These are phyloP conservation scores for Phalacrocorax carbo DNA, from an alignment of 2,113 vertebrate species.

Conservation along the genomic window DNA sequence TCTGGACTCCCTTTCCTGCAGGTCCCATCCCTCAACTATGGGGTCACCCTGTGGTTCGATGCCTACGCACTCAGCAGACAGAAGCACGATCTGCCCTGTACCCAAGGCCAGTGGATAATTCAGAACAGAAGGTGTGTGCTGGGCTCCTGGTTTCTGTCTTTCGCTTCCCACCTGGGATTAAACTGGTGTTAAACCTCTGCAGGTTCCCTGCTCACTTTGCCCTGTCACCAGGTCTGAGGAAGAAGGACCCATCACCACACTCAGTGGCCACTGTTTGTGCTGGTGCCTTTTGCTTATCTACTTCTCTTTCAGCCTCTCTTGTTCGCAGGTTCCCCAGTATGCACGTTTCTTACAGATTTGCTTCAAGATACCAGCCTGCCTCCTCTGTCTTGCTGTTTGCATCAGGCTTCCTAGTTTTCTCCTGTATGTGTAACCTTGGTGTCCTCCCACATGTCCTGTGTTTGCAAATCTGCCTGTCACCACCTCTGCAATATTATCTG, in stretches of 20 bases:
- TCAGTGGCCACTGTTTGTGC: background rate
- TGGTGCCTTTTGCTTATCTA: background rate
- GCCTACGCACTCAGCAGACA: constrained; percentile 86
- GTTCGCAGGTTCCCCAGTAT: background rate
- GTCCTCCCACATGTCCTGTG: constrained; percentile 52
- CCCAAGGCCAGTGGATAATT: constrained; percentile 90
- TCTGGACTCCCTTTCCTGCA: constrained; percentile 45
- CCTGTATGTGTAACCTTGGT: constrained; percentile 32
- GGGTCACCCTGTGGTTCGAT: constrained; percentile 87
- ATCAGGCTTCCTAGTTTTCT: constrained; percentile 28
- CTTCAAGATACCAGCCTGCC: background rate
- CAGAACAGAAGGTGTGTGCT: constrained; percentile 85
- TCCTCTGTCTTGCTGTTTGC: background rate
- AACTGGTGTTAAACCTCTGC: background rate
- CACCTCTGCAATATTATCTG: constrained; percentile 47
- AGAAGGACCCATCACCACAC: background rate
- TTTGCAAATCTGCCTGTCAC: constrained; percentile 68
- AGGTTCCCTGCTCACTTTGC: background rate
- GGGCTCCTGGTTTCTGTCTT: background rate
- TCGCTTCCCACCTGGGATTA: background rate
- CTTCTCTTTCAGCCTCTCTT: background rate
- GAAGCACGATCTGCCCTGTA: constrained; percentile 79
- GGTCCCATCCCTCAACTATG: constrained; percentile 82
- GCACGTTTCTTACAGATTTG: background rate
- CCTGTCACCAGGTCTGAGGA: background rate